Evolutionary conservation across 2,797 vertebrate genomes (phyloP).

Genomic region (Luscinia megarhynchos): DNA sequence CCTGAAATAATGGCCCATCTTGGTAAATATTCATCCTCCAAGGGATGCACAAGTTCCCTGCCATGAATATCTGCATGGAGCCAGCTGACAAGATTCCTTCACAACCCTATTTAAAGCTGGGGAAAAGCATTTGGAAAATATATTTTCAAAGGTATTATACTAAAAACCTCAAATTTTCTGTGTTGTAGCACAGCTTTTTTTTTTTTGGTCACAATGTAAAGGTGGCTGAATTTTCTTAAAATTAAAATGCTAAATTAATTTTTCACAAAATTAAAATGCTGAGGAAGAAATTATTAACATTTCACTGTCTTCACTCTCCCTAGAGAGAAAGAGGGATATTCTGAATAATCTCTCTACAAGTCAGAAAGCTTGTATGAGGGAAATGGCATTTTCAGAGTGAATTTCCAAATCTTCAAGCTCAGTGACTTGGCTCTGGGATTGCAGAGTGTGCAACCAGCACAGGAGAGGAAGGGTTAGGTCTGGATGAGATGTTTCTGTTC

Average conservation of each 20-base stretch:
- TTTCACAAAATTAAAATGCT: background rate
- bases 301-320: background rate
- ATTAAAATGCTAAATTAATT: no score
- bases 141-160: background rate
- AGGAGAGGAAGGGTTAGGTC: background rate
- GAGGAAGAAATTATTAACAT: background rate
- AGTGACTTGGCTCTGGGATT: background rate
- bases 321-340: background rate
- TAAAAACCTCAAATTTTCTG: background rate
- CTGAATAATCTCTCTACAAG: background rate
- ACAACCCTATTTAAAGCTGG: background rate
- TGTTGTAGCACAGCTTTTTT: background rate
- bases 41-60: background rate
- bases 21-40: background rate
- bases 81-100: background rate
- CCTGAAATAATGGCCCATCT: background rate
- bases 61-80: background rate
- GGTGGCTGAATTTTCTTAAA: background rate
- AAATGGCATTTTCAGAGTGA: background rate
- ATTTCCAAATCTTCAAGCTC: background rate
- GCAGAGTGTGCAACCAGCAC: background rate
- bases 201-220: accelerated
- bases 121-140: background rate
- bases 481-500: background rate
- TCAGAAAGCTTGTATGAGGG: background rate